Conservation (phyloP, 2,113 vertebrate species). For the Caranx ignobilis region DNA sequence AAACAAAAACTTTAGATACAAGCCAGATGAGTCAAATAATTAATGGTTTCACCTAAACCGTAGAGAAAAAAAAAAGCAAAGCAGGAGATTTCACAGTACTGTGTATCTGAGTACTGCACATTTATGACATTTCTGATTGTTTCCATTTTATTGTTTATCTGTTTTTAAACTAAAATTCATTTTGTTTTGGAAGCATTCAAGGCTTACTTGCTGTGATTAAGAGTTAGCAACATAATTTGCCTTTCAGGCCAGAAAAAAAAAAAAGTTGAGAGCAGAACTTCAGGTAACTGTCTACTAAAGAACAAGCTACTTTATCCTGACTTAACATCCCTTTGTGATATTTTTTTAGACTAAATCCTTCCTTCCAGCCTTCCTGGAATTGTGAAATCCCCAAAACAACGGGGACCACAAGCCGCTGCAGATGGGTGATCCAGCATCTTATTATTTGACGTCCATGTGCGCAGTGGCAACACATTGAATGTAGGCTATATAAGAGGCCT, state of each 20-base stretch:
- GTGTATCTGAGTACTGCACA: conserved; percentile 29
- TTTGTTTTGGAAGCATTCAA: conserved; percentile 30
- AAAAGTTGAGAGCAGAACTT: conserved; percentile 34
- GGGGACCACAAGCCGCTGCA: conserved; percentile 33
- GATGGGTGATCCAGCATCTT: conserved; percentile 41
- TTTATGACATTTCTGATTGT: conserved; percentile 25
- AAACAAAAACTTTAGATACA: conserved; percentile 65
- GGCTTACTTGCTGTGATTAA: conserved; percentile 28
- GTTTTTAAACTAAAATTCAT: conserved; percentile 27
- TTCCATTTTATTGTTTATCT: neutral
- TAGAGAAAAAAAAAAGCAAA: conserved; percentile 50
- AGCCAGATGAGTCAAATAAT: conserved; percentile 54
- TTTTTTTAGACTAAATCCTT: conserved; percentile 27
- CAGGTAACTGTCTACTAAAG: conserved; percentile 6
- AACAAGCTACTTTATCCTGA: conserved; percentile 41
- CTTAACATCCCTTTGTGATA: conserved; percentile 31
- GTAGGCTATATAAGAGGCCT: conserved; percentile 34
- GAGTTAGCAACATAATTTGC: conserved; percentile 20
- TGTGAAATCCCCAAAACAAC: conserved; percentile 27
- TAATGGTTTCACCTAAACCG: conserved; percentile 37
- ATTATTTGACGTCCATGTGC: conserved; percentile 24
- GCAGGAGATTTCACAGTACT: conserved; percentile 52
- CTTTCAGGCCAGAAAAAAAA: conserved; percentile 37
- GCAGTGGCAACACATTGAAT: conserved; percentile 27
- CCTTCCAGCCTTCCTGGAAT: conserved; percentile 34